Evolutionary conservation across 30 jellyfish, hydroid and myxozoan genomes (phyloP).

Genomic region (Chironex yamaguchii): DNA sequence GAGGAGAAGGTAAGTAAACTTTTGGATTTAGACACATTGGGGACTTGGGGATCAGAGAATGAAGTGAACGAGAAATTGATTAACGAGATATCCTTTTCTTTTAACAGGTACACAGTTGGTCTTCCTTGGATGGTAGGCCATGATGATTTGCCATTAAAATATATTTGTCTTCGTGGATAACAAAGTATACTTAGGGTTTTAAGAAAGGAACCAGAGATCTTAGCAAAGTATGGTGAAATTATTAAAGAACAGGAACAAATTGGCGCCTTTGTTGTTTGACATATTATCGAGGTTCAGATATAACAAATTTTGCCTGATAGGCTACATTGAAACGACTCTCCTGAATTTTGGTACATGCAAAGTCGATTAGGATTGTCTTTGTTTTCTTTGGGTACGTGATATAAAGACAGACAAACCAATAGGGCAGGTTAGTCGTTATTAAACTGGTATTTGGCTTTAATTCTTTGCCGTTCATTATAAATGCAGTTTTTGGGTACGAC

Average conservation of each 20-base stretch:
- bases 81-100: background rate
- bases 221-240: background rate
- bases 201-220: background rate
- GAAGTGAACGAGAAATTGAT: background rate
- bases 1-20: constrained; percentile 12
- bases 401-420: background rate
- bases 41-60: background rate
- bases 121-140: background rate
- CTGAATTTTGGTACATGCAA: background rate
- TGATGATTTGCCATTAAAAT: background rate
- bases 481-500: background rate
- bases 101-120: background rate
- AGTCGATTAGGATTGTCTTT: background rate
- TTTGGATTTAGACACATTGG: constrained; percentile 19
- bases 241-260: background rate
- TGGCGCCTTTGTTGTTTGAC: background rate
- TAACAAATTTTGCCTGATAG: background rate
- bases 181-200: background rate
- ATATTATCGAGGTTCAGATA: background rate
- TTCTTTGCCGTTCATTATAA: background rate
- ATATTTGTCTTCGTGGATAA: background rate
- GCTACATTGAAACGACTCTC: background rate
- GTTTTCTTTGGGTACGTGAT: background rate
- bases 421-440: background rate
- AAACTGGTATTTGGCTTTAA: background rate